Base-by-base conservation (phyloP, 2,113 vertebrate species). In the Gopherus flavomarginatus region DNA sequence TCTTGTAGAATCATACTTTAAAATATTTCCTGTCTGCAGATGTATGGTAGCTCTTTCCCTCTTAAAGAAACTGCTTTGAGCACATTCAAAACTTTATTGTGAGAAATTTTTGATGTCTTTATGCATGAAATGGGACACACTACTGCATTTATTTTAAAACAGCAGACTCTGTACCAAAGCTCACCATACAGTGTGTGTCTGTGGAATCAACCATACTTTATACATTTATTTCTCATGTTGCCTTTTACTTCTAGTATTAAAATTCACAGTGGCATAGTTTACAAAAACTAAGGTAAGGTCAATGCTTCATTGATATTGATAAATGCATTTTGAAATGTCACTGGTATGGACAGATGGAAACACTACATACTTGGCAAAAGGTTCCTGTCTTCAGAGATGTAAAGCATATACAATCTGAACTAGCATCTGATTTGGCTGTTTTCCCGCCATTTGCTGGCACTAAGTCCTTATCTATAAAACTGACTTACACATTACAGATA, bases 231-330 rank as follows among this genome's bases (percentile, higher is more conserved):
- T 91, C 2, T 57, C 22, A 27, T 14, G 83, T 50, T 87, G 16
- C 31, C 31, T 42, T 42, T 93, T 93, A 38, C 29, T 6, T 93
- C 52, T 72, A 54, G 42, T 83, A 62, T 86, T 94, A 85, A 96
- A 96, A 88, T 92, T 92, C 24, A 52, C 24, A 38, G 17, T 82
- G 69, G 54, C 16, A 42, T 89, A 84, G 38, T 96, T 89, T 84
- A 31, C 35, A 94, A 92, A 86, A 11, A 85, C 5, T 84, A 90
- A 81, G n/a, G 52, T 84, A 90, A 88, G 83, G 83, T 89, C 65
- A 90, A 12, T 91, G 10, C 24, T 89, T 97, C 85, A 88, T 5
- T 89, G 89, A 92, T 65, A 91, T 35, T 93, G 88, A 92, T 89
- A 90, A 90, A 89, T 97, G 80, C 85, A 69, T 96, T 93, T 84